phyloP scores from a whole-genome alignment of 2,888 invertebrate genomes.

The Anodontia alba region DNA sequence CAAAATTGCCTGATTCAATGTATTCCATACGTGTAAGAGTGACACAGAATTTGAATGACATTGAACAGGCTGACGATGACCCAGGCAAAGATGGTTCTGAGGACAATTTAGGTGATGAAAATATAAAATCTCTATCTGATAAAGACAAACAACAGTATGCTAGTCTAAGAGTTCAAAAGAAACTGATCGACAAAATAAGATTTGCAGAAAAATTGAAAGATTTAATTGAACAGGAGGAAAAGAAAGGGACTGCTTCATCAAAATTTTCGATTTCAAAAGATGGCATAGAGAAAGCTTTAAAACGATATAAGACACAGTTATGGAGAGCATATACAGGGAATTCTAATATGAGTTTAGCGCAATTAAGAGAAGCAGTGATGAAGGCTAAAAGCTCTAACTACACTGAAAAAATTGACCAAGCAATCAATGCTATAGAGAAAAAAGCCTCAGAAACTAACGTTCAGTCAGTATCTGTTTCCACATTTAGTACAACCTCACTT shows the following conservation, averaged over 20 bases:
- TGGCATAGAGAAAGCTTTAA: constrained; percentile 60
- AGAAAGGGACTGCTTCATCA: constrained; percentile 40
- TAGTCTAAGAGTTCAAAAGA: constrained; percentile 43
- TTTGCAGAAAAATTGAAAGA: constrained; percentile 60
- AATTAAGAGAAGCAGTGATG: constrained; percentile 51
- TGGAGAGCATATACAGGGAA: constrained; percentile 57
- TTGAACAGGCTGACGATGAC: constrained; percentile 47
- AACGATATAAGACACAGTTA: constrained; percentile 57
- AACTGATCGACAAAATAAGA: constrained; percentile 60
- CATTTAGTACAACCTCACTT: not conserved
- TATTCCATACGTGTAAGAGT: constrained; percentile 75
- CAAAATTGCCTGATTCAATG: constrained; percentile 73
- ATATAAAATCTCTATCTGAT: constrained; percentile 10
- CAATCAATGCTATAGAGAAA: constrained; percentile 1
- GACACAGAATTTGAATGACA: constrained; percentile 51
- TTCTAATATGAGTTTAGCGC: constrained; percentile 40
- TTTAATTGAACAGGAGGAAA: constrained; percentile 47
- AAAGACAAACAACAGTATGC: constrained; percentile 40
- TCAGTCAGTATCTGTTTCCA: too few species aligned
- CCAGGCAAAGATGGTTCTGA: constrained; percentile 25
- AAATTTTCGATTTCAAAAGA: constrained; percentile 58
- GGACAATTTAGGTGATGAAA: constrained; percentile 9
- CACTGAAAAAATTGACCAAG: constrained; percentile 17
- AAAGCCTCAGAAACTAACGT: not conserved
- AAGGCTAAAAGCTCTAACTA: constrained; percentile 30